Evolutionary conservation across 2,113 vertebrate species (phyloP).

Genomic region (Ramphastos sulfuratus): DNA sequence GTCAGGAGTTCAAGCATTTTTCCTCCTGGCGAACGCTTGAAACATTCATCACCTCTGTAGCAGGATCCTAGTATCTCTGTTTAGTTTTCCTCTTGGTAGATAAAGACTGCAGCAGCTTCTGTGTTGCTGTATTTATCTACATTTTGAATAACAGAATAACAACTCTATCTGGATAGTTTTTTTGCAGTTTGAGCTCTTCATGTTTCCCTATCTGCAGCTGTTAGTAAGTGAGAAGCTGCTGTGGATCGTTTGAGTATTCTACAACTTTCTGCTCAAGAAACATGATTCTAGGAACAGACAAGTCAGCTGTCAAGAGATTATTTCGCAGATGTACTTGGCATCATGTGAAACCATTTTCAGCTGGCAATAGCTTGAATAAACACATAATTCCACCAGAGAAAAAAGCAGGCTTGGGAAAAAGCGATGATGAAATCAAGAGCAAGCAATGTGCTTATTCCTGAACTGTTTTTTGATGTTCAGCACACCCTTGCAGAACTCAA

Average conservation of each 20-base stretch:
- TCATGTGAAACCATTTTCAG: conserved; percentile 31
- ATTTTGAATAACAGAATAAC: neutral
- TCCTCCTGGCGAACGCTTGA: conserved; percentile 32
- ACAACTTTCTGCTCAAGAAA: conserved; percentile 47
- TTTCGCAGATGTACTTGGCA: conserved; percentile 55
- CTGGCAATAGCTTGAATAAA: conserved; percentile 20
- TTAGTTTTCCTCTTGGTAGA: conserved; percentile 2
- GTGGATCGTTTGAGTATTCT: neutral
- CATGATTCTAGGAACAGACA: conserved; percentile 45
- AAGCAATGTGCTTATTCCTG: neutral
- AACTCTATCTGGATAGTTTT: neutral
- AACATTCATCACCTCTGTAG: neutral
- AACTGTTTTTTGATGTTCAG: neutral
- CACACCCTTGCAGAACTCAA: neutral
- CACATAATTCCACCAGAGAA: neutral
- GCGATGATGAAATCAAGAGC: neutral
- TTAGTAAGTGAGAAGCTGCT: conserved; percentile 16
- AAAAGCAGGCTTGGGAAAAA: conserved; percentile 8
- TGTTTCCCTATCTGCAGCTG: conserved; percentile 6
- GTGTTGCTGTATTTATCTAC: neutral
- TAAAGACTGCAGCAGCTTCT: neutral
- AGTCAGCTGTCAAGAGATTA: conserved; percentile 30
- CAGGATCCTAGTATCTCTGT: neutral
- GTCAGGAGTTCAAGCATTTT: conserved; percentile 31
- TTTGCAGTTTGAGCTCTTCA: neutral